Evolutionary conservation across 2,797 vertebrate genomes (phyloP), one percentile per base, ranked within the genome.

Genomic region (Coranthus polyacanthus): DNA sequence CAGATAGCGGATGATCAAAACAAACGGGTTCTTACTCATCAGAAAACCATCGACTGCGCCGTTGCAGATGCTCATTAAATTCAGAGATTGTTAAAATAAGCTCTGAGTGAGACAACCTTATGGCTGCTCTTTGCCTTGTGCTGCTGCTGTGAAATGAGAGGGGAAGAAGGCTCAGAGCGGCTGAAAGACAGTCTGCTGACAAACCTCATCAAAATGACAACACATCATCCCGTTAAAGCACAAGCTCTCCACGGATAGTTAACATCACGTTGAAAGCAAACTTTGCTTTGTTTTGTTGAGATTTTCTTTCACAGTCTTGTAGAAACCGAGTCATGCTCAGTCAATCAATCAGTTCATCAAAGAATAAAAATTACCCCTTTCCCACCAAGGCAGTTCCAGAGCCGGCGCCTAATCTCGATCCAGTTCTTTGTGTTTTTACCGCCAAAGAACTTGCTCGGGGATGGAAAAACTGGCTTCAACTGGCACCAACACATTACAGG

Each of bases 51-150:
- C 26, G 39, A 81, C 78, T 70, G 54, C 71, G 64, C 36, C 1
- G 56, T 78, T 65, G 67, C 73, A 79, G 80, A 84, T 68, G 71
- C 83, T 86, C 80, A 78, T 87, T 89, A 84, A 84, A 83, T 69
- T 77, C 64, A 75, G 52, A 72, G 62, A 71, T 62, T 43, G 75
- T 79, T 59, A 68, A 71, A 83, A 69, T 37, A 66, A 74, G 57
- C 64, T 62, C n/a, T 8, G 65, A 71, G 54, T 59, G 78, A 84
- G 70, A 69, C 59, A 75, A 77, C 77, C 75, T 84, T 24, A 60
- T 77, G 75, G 77, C 64, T 42, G 70, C 60, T 79, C 69, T 54
- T 66, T 32, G 43, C 60, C 29, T 78, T 4, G 4, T 4, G 29
- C 68, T 38, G 56, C 10, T 29, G 53, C 53, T n/a, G 44, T 49